Conservation (phyloP, 2,797 vertebrate genomes). For the Champsocephalus esox region DNA sequence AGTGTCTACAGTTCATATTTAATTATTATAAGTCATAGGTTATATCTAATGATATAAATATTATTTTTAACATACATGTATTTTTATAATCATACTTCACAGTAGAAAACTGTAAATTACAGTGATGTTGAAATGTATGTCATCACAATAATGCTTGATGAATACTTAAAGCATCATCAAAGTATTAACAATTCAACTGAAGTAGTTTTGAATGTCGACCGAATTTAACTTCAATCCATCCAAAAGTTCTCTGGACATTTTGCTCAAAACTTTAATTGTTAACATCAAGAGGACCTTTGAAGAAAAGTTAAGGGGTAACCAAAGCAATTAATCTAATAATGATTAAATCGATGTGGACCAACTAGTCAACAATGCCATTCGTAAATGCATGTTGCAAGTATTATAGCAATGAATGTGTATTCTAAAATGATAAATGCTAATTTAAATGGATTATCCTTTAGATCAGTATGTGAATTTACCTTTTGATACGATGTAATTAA, state of each 20-base stretch:
- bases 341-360: background rate
- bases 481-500: background rate
- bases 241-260: background rate
- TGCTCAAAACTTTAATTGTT: background rate
- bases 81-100: background rate
- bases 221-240: background rate
- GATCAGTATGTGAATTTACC: background rate
- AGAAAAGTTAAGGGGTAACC: background rate
- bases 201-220: background rate
- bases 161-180: background rate
- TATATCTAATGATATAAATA: background rate
- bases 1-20: constrained; percentile 6
- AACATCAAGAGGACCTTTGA: background rate
- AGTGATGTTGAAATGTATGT: background rate
- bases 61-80: background rate
- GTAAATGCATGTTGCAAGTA: background rate
- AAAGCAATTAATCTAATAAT: background rate
- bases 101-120: background rate
- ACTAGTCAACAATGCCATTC: background rate
- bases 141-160: background rate
- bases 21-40: background rate
- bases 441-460: background rate
- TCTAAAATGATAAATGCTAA: background rate
- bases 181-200: background rate
- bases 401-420: background rate